Evolutionary conservation across 2,888 invertebrate species (phyloP).

Genomic region (Stramonita haemastoma): DNA sequence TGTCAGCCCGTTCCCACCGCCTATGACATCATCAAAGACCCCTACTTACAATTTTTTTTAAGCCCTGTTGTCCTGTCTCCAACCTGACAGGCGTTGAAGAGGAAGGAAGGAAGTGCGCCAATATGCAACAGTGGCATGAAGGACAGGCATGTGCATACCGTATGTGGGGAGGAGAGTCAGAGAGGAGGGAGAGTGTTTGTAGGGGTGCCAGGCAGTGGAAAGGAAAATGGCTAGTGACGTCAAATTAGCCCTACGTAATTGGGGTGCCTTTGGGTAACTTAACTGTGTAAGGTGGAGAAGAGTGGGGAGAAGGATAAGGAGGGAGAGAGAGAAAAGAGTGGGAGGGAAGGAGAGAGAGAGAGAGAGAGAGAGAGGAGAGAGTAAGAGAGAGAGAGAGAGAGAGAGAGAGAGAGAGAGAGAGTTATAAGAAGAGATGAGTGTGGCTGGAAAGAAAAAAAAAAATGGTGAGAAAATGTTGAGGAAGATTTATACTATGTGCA

Average conservation of each 20-base stretch:
- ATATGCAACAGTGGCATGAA: slow-evolving; percentile 37
- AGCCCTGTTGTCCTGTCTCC: not conserved
- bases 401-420: not conserved
- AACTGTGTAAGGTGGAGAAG: not conserved
- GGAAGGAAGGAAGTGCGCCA: slow-evolving; percentile 43
- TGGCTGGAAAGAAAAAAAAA: too few relatives aligned
- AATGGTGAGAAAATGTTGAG: too few relatives aligned
- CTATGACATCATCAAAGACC: too few relatives aligned
- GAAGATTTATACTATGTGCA: too few relatives aligned
- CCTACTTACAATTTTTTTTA: too few relatives aligned
- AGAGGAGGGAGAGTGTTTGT: too few relatives aligned
- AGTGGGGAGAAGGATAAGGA: not conserved
- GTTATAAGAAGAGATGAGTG: too few relatives aligned
- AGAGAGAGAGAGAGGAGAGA: not conserved
- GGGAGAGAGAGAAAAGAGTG: not conserved
- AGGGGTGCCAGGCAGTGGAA: too few relatives aligned
- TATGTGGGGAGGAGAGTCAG: too few relatives aligned
- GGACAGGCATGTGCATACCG: slow-evolving; percentile 10
- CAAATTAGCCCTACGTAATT: slow-evolving; percentile 43
- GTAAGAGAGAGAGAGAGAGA: not conserved
- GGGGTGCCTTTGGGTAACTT: not conserved
- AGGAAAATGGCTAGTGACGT: slow-evolving; percentile 40
- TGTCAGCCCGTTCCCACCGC: too few relatives aligned
- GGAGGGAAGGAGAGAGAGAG: not conserved
- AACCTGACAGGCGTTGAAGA: not conserved